Base-by-base conservation (phyloP, 92 coral and sea anemone genomes). In the Porites lobata region DNA sequence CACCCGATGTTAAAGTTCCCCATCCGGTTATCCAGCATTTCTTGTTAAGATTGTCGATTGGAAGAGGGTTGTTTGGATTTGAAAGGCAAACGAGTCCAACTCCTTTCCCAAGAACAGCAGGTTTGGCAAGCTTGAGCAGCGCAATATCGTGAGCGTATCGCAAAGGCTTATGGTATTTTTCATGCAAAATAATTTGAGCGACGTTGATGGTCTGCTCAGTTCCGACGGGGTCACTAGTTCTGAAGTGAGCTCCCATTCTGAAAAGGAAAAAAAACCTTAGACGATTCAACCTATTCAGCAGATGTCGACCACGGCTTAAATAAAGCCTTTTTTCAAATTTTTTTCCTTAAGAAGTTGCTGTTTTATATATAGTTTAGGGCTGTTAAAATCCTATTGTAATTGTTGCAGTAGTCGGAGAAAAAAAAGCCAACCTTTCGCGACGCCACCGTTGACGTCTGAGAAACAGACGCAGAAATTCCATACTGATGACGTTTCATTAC, bases 21-120 rank as follows among this genome's bases (percentile, higher is more conserved):
- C 92, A 90, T 84, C 92, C 92, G 9, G 89, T 90, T 81, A 90
- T 90, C 76, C 70, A 90, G 72, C 92, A 90, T 63, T 66, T 85
- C 78, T 85, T 85, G 83, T 63, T 84, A 5, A 53, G 76, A 50
- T 90, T 79, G 75, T 78, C 89, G 29, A 72, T 43, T 15, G 92
- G 92, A 9, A 88, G 92, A 76, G 58, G 20, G 29, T 56, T 76
- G 51, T 47, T 58, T 20, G 69, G 68, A 24, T 84, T 82, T 47
- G 88, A 77, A 80, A 89, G 8, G 29, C 92, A 89, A 14, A 77
- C 88, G 20, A 86, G 85, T 21, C 75, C 74, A 2, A 89, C 88
- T 21, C 84, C 92, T 21, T 69, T 83, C 54, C 82, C 82, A 65
- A 83, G 75, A 58, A 66, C 72, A 50, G 86, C 92, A 29, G 92